A percentile compares a stretch with the other conserved stretches of the same genome.
phyloP scores from a whole-genome alignment of 23 tunicate genomes.

The Pegea sp. region DNA sequence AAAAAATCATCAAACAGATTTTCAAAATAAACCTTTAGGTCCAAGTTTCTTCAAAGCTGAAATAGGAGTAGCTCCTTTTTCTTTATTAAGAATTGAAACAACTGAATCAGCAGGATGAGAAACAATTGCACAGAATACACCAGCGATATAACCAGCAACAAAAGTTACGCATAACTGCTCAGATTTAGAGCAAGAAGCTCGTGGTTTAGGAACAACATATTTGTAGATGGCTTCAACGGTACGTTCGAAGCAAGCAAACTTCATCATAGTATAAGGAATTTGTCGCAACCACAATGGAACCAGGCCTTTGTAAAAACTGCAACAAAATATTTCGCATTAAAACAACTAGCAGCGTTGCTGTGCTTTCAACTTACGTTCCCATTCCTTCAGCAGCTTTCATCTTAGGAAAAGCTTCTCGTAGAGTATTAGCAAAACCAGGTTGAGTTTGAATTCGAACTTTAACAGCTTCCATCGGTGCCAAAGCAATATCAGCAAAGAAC shows the following conservation, averaged over 20 bases:
- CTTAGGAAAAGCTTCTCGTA: slow-evolving; percentile 97
- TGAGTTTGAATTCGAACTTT: slow-evolving; percentile 94
- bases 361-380: slow-evolving; percentile 31
- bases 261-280: slow-evolving; percentile 99
- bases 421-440: slow-evolving; percentile 83
- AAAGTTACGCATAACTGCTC: slow-evolving; percentile 93
- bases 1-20: neutral
- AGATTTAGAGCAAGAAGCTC: slow-evolving; percentile 63
- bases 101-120: slow-evolving; percentile 99
- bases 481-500: slow-evolving; percentile 97
- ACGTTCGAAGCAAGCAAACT: slow-evolving; percentile 98
- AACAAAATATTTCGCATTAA: slow-evolving; percentile 1
- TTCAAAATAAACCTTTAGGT: slow-evolving; percentile 53
- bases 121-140: slow-evolving; percentile 99
- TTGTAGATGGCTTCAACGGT: slow-evolving; percentile 97
- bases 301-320: slow-evolving; percentile 76
- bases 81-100: slow-evolving; percentile 82
- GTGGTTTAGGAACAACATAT: slow-evolving; percentile 82
- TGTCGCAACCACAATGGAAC: slow-evolving; percentile 90
- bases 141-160: slow-evolving; percentile 99
- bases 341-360: neutral
- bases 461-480: slow-evolving; percentile 96
- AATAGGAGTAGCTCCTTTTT: slow-evolving; percentile 60
- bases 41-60: slow-evolving; percentile 83
- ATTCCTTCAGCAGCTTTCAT: slow-evolving; percentile 87